Evolutionary conservation across 1,140 invertebrate species (phyloP).

Genomic region (Aricia agestis): DNA sequence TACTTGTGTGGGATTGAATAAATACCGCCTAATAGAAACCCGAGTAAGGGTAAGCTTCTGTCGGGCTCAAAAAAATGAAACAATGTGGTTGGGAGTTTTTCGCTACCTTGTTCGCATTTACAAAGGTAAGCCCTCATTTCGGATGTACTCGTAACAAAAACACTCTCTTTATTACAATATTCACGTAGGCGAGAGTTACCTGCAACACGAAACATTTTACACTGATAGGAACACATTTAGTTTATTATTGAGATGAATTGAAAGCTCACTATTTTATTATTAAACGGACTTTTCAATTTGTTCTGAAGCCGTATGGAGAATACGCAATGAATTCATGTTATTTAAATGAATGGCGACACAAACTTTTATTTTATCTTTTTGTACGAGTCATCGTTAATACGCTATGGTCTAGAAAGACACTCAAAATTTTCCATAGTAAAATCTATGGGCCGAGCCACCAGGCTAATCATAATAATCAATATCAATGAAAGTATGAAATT

Average conservation of each 20-base stretch:
- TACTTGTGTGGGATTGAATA: constrained; percentile 32
- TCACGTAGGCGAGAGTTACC: neutral
- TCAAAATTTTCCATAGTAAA: too few relatives aligned
- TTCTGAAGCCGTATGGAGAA: neutral
- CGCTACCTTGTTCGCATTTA: constrained; percentile 46
- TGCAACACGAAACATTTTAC: constrained; percentile 8
- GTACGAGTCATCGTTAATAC: too few relatives aligned
- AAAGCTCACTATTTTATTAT: neutral
- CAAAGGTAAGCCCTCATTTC: constrained; percentile 38
- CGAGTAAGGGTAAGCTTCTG: constrained; percentile 53
- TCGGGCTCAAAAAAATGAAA: constrained; percentile 46
- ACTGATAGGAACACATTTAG: constrained; percentile 8
- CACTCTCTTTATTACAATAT: constrained; percentile 17
- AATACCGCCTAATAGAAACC: constrained; percentile 61
- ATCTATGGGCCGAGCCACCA: too few relatives aligned
- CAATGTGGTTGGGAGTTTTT: constrained; percentile 51
- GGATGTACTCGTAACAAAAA: constrained; percentile 22
- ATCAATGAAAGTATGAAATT: too few relatives aligned
- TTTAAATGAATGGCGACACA: neutral
- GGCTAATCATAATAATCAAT: too few relatives aligned
- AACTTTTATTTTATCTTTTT: neutral
- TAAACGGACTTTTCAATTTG: neutral
- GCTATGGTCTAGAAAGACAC: too few relatives aligned
- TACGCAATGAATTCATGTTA: neutral
- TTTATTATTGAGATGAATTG: neutral